phyloP scores from a whole-genome alignment of 1,140 invertebrate genomes.

The Nephila pilipes region DNA sequence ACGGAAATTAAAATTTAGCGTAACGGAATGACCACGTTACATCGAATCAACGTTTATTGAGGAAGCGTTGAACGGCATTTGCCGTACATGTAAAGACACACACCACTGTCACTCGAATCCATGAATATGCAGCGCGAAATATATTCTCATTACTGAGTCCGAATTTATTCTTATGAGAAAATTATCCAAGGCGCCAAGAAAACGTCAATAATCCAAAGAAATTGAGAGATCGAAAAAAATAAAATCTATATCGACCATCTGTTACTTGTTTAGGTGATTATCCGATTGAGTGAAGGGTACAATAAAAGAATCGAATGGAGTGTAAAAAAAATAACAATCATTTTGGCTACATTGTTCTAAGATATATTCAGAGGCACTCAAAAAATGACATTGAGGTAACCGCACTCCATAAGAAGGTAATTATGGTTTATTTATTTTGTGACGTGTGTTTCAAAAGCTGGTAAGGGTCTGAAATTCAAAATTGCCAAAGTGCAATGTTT shows the following conservation, averaged over 20 bases:
- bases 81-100: neutral
- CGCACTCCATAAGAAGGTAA: too few relatives aligned
- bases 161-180: slow-evolving; percentile 44
- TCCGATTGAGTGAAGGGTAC: neutral
- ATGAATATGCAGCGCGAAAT: neutral
- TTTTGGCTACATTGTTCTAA: too few relatives aligned
- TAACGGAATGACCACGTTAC: too few relatives aligned
- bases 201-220: slow-evolving; percentile 54
- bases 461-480: too few relatives aligned
- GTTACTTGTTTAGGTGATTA: slow-evolving; percentile 53
- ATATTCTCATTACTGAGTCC: slow-evolving; percentile 19
- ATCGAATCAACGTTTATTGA: too few relatives aligned
- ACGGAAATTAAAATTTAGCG: too few relatives aligned
- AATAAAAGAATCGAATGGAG: slow-evolving; percentile 12
- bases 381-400: too few relatives aligned
- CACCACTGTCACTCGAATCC: neutral
- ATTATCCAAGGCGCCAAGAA: slow-evolving; percentile 53
- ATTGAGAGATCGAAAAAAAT: slow-evolving; percentile 32
- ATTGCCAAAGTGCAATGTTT: too few relatives aligned
- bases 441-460: too few relatives aligned
- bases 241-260: slow-evolving; percentile 58
- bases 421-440: too few relatives aligned
- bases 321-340: neutral
- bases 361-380: too few relatives aligned
- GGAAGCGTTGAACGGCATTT: too few relatives aligned